Evolutionary conservation across 2,797 vertebrate species (phyloP).

Genomic region (Loris lydekkerianus): DNA sequence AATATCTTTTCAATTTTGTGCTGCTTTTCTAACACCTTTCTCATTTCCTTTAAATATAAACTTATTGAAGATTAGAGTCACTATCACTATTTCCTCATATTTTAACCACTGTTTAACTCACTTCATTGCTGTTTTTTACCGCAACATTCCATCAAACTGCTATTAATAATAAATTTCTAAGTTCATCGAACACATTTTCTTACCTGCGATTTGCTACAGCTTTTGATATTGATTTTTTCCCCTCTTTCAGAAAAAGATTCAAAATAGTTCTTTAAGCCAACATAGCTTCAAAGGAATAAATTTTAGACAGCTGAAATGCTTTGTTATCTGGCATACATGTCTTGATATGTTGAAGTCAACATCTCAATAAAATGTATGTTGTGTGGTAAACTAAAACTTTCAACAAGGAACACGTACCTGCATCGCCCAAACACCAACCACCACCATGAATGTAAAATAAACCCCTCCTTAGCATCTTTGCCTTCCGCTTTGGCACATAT

Average conservation of each 20-base stretch:
- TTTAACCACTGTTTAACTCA: neutral
- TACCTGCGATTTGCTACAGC: neutral
- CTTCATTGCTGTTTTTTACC: neutral
- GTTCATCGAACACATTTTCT: neutral
- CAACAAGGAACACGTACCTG: conserved; percentile 87
- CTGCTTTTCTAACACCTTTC: neutral
- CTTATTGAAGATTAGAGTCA: neutral
- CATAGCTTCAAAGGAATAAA: neutral
- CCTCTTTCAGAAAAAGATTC: neutral
- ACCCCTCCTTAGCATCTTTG: conserved; percentile 88
- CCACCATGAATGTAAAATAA: conserved; percentile 94
- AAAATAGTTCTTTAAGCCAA: neutral
- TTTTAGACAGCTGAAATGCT: neutral
- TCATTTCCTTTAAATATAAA: neutral
- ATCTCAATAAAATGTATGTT: neutral
- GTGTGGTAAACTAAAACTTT: neutral
- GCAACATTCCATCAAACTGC: neutral
- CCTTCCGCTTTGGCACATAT: conserved; percentile 89
- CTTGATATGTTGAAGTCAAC: neutral
- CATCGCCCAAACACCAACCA: conserved; percentile 93
- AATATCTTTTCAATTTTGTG: neutral
- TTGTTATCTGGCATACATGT: neutral
- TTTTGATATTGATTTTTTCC: neutral
- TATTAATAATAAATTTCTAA: neutral
- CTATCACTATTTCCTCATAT: neutral